phyloP scores from a whole-genome alignment of 53 echinoderm and acorn worm genomes.

The Holothuria leucospilota region DNA sequence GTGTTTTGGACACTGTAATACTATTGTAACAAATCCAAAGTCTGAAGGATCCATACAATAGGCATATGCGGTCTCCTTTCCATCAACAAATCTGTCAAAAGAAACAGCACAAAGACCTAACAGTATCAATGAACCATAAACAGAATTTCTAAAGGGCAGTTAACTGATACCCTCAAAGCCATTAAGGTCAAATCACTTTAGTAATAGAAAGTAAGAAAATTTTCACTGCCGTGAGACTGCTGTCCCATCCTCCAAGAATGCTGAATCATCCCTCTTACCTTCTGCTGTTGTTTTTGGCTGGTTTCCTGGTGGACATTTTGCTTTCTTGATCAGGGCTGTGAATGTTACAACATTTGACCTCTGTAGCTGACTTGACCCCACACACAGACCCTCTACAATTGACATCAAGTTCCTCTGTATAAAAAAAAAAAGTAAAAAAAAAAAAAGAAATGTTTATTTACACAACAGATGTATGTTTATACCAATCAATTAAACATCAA shows the following conservation, averaged over 20 bases:
- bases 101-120: no score
- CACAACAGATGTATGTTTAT: no score
- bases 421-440: not conserved
- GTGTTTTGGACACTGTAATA: not conserved
- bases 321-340: slow-evolving; percentile 96
- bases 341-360: slow-evolving; percentile 92
- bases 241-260: no score
- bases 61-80: no score
- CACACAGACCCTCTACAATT: slow-evolving; percentile 93
- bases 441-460: no score
- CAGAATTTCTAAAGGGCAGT: not conserved
- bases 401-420: slow-evolving; percentile 97
- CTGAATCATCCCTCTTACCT: slow-evolving; percentile 17
- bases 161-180: not conserved
- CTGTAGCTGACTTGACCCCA: slow-evolving; percentile 89
- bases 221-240: not conserved
- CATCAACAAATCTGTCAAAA: no score
- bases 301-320: slow-evolving; percentile 84
- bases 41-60: no score
- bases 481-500: no score
- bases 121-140: no score
- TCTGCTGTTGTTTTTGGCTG: slow-evolving; percentile 62
- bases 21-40: no score
- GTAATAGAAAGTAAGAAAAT: not conserved
- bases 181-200: not conserved